These are phyloP conservation scores for Hirtodrosophila trivittata DNA, from an alignment of 2,888 invertebrate species.

Conservation along the genomic window DNA sequence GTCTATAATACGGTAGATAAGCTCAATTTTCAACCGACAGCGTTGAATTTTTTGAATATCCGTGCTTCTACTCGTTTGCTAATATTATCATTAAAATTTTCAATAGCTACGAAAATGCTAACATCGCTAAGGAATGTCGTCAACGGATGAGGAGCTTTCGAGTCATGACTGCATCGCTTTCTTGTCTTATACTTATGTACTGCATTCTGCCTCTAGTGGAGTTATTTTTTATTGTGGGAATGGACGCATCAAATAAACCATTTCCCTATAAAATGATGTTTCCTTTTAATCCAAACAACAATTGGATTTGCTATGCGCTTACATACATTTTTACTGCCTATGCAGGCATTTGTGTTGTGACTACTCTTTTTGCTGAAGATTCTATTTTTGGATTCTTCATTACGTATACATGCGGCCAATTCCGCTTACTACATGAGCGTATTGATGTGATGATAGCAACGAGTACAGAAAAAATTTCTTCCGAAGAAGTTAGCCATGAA, in stretches of 20 bases:
- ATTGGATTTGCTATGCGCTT: slow-evolving; percentile 69
- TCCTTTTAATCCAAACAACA: slow-evolving; percentile 79
- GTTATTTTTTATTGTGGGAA: slow-evolving; percentile 53
- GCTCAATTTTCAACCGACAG: no score
- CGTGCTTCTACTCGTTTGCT: no score
- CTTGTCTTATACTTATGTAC: slow-evolving; percentile 81
- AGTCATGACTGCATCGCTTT: slow-evolving; percentile 78
- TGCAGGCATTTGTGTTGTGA: slow-evolving; percentile 82
- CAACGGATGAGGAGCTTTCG: slow-evolving; percentile 77
- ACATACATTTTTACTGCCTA: slow-evolving; percentile 82
- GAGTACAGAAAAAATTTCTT: not conserved
- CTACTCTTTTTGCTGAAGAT: slow-evolving; percentile 83
- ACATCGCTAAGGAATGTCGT: slow-evolving; percentile 72
- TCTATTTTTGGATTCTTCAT: slow-evolving; percentile 83
- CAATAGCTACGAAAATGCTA: slow-evolving; percentile 60
- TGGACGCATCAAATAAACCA: slow-evolving; percentile 65
- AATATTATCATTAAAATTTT: no score
- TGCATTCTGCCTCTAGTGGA: slow-evolving; percentile 81
- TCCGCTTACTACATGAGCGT: slow-evolving; percentile 77
- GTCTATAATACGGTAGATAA: no score
- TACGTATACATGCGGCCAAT: slow-evolving; percentile 82
- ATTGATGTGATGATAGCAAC: slow-evolving; percentile 65
- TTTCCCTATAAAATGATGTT: slow-evolving; percentile 84
- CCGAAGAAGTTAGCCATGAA: slow-evolving; percentile 28
- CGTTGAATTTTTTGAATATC: no score